Base-by-base conservation (phyloP, 2,888 invertebrate species). In the Lasius platythorax region DNA sequence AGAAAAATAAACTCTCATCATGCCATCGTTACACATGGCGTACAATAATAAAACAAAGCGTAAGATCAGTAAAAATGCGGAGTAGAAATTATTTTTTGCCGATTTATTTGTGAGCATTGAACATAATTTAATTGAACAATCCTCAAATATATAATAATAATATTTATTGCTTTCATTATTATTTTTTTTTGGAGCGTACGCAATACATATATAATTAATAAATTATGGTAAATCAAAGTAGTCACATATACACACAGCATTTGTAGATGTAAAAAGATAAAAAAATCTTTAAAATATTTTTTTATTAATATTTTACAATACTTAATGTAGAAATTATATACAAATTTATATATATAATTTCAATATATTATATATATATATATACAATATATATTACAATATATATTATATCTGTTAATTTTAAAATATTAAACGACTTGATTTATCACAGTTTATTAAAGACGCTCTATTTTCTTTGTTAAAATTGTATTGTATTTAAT, bases 401-500 rank as follows among this genome's bases (percentile, higher is more conserved):
- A 33, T 33, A 37, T 37, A 53, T 53, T 53, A 8, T 5, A 50
- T 50, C 9, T 53, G n/a, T 53, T 53, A 50, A 75, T 75, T 74
- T 74, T 50, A 5, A 64, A 50, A 11, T n/a, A 40, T 43, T 8
- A 18, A 33, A 37, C 23, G 9, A 28, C n/a, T 40, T n/a, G n/a
- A 63, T 53, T 64, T n/a, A 37, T 37, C 18, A 43, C 37, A 58
- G 23, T 68, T 68, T 58, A 43, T 43, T 58, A 58, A 70, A 68
- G n/a, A 5, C 28, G 15, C 43, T 9, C 3, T 5, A n/a, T 8
- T 56, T 58, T 3, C 56, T n/a, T 9, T 28, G n/a, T 9, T n/a
- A 56, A 56, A 40, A 4, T 15, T 40, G 3, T 37, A 40, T 28
- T 15, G 28, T 43, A 68, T 68, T 78, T 15, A 28, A 78, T 56